Percentiles rank a stretch among this genome's conserved stretches.
phyloP scores from a whole-genome alignment of 2,113 vertebrate genomes.

The Pomatostomus ruficeps region DNA sequence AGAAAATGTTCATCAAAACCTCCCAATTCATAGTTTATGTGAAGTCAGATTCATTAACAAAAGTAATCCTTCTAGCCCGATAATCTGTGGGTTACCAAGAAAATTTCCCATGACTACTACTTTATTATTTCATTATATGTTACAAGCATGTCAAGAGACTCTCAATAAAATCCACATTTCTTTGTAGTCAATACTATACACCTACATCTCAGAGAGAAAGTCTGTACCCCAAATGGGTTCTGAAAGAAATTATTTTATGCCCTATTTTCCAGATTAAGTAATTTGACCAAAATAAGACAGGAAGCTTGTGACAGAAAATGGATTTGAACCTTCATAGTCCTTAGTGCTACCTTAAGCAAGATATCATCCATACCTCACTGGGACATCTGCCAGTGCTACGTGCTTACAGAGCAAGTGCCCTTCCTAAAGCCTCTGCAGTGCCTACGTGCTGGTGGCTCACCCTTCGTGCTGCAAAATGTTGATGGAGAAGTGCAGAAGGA shows the following conservation, averaged over 20 bases:
- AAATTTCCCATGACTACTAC: neutral
- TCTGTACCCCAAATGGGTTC: neutral
- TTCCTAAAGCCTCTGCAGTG: neutral
- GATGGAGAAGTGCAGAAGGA: neutral
- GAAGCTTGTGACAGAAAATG: neutral
- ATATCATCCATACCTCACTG: neutral
- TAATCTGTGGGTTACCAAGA: neutral
- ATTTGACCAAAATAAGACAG: neutral
- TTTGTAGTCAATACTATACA: neutral
- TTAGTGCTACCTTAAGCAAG: neutral
- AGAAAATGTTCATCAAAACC: neutral
- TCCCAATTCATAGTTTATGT: neutral
- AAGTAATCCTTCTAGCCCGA: neutral
- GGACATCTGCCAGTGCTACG: neutral
- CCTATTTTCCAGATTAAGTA: neutral
- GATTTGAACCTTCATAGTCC: neutral
- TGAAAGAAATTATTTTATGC: neutral
- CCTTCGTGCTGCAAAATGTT: neutral
- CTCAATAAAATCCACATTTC: neutral
- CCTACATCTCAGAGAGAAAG: neutral
- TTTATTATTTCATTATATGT: neutral
- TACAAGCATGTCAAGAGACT: neutral
- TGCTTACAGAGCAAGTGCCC: neutral
- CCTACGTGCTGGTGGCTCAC: neutral
- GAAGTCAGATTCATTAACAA: neutral